phyloP scores from a whole-genome alignment of 2,797 vertebrate species.

The Myripristis murdjan region DNA sequence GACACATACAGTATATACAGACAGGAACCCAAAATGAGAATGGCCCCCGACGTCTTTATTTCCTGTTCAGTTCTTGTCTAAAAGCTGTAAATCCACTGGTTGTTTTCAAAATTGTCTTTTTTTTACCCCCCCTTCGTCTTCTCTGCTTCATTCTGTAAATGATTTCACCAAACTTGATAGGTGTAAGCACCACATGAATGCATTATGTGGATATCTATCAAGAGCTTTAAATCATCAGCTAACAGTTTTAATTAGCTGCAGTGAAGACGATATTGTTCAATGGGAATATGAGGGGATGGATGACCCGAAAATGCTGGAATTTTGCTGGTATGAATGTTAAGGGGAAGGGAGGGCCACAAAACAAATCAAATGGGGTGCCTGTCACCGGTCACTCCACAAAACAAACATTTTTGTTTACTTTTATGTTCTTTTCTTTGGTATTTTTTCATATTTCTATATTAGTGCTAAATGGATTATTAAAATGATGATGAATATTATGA shows the following conservation, averaged over 20 bases:
- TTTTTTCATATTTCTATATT: constrained; percentile 86
- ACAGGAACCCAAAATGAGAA: constrained; percentile 8
- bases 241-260: constrained; percentile 42
- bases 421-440: constrained; percentile 77
- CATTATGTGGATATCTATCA: constrained; percentile 19
- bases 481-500: constrained; percentile 82
- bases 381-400: constrained; percentile 49
- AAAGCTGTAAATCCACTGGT: constrained; percentile 32
- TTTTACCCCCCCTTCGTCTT: constrained; percentile 27
- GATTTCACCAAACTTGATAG: constrained; percentile 17
- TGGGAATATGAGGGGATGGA: constrained; percentile 1
- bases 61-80: constrained; percentile 29
- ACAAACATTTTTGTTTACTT: constrained; percentile 67
- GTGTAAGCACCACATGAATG: constrained; percentile 23
- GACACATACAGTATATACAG: not conserved
- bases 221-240: constrained; percentile 60
- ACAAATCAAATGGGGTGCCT: constrained; percentile 49
- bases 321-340: constrained; percentile 15
- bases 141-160: constrained; percentile 22
- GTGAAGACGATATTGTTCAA: constrained; percentile 10
- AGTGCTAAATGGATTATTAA: constrained; percentile 84
- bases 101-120: constrained; percentile 40
- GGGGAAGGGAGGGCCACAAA: constrained; percentile 73
- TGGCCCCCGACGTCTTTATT: constrained; percentile 25
- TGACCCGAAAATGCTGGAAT: constrained; percentile 29